Evolutionary conservation across 2,797 vertebrate genomes (phyloP).

Genomic region (Morelia viridis): DNA sequence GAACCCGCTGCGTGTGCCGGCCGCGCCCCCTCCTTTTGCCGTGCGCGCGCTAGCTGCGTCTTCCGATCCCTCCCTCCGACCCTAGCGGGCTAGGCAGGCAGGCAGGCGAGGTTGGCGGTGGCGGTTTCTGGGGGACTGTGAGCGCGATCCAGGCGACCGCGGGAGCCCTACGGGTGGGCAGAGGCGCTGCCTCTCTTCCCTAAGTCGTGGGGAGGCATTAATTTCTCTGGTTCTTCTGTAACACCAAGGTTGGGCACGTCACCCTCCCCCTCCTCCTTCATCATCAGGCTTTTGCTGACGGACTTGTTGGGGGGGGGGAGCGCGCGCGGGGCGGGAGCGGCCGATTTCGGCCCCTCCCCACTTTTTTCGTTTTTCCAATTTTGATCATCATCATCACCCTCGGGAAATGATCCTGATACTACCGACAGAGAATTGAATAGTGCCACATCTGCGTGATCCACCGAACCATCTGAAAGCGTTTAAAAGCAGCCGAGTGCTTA

Average conservation of each 20-base stretch:
- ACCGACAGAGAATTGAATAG: neutral
- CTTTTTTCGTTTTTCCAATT: neutral
- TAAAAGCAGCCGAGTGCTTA: neutral
- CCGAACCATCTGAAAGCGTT: neutral
- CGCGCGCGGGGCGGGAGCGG: slow-evolving; percentile 4
- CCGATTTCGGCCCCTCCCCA: neutral
- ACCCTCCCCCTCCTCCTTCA: neutral
- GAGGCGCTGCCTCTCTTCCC: slow-evolving; percentile 42
- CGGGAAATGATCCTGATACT: neutral
- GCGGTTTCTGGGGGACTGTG: neutral
- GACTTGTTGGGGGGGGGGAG: slow-evolving; percentile 17
- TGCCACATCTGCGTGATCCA: neutral
- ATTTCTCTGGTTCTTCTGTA: neutral
- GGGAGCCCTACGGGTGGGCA: slow-evolving; percentile 24
- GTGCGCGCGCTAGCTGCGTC: neutral
- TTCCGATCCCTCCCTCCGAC: neutral
- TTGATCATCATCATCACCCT: too few species aligned
- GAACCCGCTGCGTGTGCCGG: neutral
- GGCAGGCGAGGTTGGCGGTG: neutral
- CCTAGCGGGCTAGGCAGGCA: neutral
- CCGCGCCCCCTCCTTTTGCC: neutral
- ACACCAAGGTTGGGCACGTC: neutral
- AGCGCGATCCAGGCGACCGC: neutral
- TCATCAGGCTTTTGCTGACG: slow-evolving; percentile 12
- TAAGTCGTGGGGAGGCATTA: neutral